Conservation (phyloP, 2,888 invertebrate species). For the Lissonota sp. region DNA sequence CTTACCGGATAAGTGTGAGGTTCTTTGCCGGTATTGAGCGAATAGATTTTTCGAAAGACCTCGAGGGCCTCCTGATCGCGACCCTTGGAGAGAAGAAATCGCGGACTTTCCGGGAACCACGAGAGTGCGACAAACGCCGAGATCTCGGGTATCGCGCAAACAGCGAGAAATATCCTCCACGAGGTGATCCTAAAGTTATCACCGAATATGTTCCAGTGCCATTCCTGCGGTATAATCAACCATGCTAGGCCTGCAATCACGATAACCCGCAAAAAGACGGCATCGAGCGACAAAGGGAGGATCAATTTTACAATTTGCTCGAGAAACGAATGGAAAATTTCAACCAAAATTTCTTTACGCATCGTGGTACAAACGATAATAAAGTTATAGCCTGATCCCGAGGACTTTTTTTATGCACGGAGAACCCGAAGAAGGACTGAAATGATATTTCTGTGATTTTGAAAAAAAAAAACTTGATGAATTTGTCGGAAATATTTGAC, state of each 20-base stretch:
- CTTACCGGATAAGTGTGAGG: slow-evolving; percentile 88
- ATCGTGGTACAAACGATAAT: not conserved
- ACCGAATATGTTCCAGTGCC: slow-evolving; percentile 84
- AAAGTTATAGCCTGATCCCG: slow-evolving; percentile 46
- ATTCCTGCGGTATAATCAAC: slow-evolving; percentile 88
- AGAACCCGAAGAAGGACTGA: not conserved
- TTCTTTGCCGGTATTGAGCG: slow-evolving; percentile 87
- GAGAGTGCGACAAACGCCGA: slow-evolving; percentile 87
- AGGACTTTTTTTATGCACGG: slow-evolving; percentile 2
- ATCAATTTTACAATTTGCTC: not conserved
- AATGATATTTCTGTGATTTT: slow-evolving; percentile 16
- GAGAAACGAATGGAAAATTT: not conserved
- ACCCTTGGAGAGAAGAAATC: slow-evolving; percentile 90
- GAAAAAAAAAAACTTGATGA: not conserved
- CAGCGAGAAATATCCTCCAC: slow-evolving; percentile 88
- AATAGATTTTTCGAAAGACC: slow-evolving; percentile 88
- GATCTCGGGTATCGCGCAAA: slow-evolving; percentile 89
- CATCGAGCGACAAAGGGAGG: slow-evolving; percentile 7
- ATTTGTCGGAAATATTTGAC: not conserved
- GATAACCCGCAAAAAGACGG: slow-evolving; percentile 16
- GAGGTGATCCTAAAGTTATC: slow-evolving; percentile 84
- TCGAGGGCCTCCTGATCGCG: slow-evolving; percentile 88
- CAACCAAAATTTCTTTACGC: too few relatives aligned
- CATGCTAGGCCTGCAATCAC: slow-evolving; percentile 87
- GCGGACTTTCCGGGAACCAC: slow-evolving; percentile 91